These are phyloP conservation scores for Drosophila obscura DNA, from an alignment of 1,140 invertebrate genomes.

Conservation along the genomic window DNA sequence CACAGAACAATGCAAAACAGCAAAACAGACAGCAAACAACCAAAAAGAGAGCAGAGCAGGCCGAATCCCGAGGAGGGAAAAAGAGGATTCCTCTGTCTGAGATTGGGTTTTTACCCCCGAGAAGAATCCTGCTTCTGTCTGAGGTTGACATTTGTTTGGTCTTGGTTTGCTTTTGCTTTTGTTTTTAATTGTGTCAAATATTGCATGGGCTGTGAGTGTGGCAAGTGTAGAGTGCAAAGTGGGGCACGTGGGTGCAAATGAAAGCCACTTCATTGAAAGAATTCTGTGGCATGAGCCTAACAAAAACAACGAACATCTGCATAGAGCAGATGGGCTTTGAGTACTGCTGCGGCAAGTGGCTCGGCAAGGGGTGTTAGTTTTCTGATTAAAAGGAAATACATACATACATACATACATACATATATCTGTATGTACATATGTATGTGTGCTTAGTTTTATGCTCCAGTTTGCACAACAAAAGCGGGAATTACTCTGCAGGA, in stretches of 20 bases:
- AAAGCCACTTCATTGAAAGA: conserved; percentile 55
- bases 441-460: conserved; percentile 32
- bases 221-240: conserved; percentile 25
- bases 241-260: conserved; percentile 54
- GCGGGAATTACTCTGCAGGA: conserved; percentile 7
- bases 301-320: conserved; percentile 29
- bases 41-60: background rate
- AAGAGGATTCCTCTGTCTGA: conserved; percentile 61
- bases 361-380: conserved; percentile 26
- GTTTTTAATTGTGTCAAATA: conserved; percentile 80
- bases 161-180: conserved; percentile 49
- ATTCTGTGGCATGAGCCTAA: conserved; percentile 33
- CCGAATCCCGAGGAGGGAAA: conserved; percentile 1
- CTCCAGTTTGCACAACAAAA: conserved; percentile 33
- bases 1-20: conserved; percentile 68
- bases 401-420: conserved; percentile 1
- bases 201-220: conserved; percentile 24
- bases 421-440: conserved; percentile 3
- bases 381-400: conserved; percentile 41
- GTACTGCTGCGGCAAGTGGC: conserved; percentile 4
- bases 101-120: conserved; percentile 42
- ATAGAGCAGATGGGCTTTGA: conserved; percentile 6
- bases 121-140: conserved; percentile 47
- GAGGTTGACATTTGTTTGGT: conserved; percentile 71
- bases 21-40: conserved; percentile 34